Percentiles rank a stretch among this genome's conserved stretches.
Conservation (phyloP, 1,140 invertebrate genomes). For the Hestina assimilis region DNA sequence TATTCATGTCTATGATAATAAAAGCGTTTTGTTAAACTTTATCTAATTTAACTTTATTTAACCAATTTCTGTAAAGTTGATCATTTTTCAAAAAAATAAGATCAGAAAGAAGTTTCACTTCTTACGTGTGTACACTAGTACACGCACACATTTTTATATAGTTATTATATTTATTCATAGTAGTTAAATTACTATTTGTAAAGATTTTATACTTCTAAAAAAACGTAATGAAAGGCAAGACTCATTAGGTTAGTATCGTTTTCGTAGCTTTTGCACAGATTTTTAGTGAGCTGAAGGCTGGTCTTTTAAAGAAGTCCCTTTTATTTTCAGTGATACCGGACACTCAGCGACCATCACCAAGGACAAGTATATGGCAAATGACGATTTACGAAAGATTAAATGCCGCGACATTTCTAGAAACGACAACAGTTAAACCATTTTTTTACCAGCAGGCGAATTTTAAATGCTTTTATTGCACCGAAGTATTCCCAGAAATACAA, state of each 20-base stretch:
- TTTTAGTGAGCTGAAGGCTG: constrained; percentile 11
- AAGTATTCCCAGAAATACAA: constrained; percentile 46
- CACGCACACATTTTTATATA: too few relatives aligned
- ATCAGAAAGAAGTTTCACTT: too few relatives aligned
- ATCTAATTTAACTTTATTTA: too few relatives aligned
- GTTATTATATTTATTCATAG: too few relatives aligned
- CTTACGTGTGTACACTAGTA: too few relatives aligned
- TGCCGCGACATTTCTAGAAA: constrained; percentile 43
- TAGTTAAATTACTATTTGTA: too few relatives aligned
- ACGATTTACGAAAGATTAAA: constrained; percentile 54
- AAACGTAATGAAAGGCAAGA: not conserved
- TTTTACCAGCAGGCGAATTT: constrained; percentile 53
- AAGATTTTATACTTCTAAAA: not conserved
- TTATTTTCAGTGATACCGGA: constrained; percentile 53
- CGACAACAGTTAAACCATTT: constrained; percentile 48
- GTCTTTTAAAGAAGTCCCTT: constrained; percentile 30
- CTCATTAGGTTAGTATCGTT: constrained; percentile 21
- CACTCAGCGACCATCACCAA: constrained; percentile 40
- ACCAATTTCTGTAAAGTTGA: too few relatives aligned
- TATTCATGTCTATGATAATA: too few relatives aligned
- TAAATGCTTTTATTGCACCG: constrained; percentile 58
- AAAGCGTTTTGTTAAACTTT: too few relatives aligned
- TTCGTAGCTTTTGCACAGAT: constrained; percentile 18
- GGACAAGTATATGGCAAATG: constrained; percentile 57
- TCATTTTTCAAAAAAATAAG: too few relatives aligned